Base-by-base conservation (phyloP, 2,888 invertebrate species). In the Luperina nickerlii region DNA sequence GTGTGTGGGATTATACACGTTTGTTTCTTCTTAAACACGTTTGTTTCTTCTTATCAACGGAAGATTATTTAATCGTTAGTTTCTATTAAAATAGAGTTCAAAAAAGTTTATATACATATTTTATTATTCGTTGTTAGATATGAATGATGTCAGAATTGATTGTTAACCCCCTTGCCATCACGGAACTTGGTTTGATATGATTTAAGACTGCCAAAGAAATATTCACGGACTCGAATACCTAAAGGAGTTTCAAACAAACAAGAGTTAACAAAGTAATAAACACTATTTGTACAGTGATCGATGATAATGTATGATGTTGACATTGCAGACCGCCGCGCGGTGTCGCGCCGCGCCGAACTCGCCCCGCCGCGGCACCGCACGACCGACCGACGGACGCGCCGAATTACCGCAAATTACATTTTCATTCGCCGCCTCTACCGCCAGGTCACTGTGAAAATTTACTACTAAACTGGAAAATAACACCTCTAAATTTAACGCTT, bases 391-490 rank as follows among this genome's bases (percentile, higher is more conserved):
- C 48, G 38, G n/a, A 60, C 45, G 27, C 93, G 92, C 90, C 91
- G 93, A 92, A 94, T 94, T 92, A 94, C 96, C 96, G 91, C 96
- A 95, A 95, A 96, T 95, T 95, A 95, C 95, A 95, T 95, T 95
- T 95, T 94, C 94, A 95, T 94, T 93, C 94, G 91, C 92, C 93
- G 91, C 94, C 90, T 88, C 85, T 78, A 89, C 88, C 88, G 73
- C 82, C 77, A 81, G 78, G 90, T 91, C 90, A 90, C 91, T 92
- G 90, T 92, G 90, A 91, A 92, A 91, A 91, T 91, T 91, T 89
- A 89, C 91, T 90, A 89, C 89, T 88, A 88, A 88, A 91, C 88
- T 89, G 87, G 84, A 89, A 91, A 91, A 91, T 87, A 89, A 82
- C 84, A 82, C 87, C 86, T 89, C 86, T 84, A 87, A 87, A 90